phyloP scores from a whole-genome alignment of 1,140 invertebrate species.

The Aphaenogaster ashmeadi region DNA sequence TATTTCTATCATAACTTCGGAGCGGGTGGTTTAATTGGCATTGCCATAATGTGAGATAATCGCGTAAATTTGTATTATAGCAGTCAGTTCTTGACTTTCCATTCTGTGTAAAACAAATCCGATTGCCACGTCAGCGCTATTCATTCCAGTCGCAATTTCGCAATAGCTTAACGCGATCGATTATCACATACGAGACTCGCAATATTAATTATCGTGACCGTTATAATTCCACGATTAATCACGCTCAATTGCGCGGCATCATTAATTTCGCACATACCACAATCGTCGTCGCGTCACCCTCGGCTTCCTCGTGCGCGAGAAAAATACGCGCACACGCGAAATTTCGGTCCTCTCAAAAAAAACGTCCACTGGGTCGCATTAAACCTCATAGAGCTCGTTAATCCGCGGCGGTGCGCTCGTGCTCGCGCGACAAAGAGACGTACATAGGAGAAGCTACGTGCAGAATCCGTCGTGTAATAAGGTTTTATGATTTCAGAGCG shows the following conservation, averaged over 20 bases:
- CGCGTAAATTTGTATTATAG: not conserved
- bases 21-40: conserved; percentile 26
- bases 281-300: conserved; percentile 3
- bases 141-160: conserved; percentile 40
- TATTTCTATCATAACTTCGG: conserved; percentile 24
- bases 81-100: not conserved
- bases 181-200: conserved; percentile 51
- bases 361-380: conserved; percentile 49
- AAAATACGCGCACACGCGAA: conserved; percentile 21
- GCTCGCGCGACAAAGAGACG: conserved; percentile 37
- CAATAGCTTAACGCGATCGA: conserved; percentile 46
- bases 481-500: conserved; percentile 58
- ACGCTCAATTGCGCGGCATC: conserved; percentile 51
- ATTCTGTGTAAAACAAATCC: conserved; percentile 44
- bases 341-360: conserved; percentile 13
- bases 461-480: conserved; percentile 60
- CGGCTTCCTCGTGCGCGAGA: not conserved
- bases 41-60: conserved; percentile 24
- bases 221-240: conserved; percentile 60
- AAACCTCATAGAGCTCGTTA: conserved; percentile 59
- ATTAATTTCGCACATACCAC: conserved; percentile 42
- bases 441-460: conserved; percentile 24
- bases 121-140: conserved; percentile 49
- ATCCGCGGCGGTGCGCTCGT: not conserved
- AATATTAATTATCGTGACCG: conserved; percentile 53